Base-by-base conservation (phyloP, 1,140 invertebrate species). In the Bombyx mori region DNA sequence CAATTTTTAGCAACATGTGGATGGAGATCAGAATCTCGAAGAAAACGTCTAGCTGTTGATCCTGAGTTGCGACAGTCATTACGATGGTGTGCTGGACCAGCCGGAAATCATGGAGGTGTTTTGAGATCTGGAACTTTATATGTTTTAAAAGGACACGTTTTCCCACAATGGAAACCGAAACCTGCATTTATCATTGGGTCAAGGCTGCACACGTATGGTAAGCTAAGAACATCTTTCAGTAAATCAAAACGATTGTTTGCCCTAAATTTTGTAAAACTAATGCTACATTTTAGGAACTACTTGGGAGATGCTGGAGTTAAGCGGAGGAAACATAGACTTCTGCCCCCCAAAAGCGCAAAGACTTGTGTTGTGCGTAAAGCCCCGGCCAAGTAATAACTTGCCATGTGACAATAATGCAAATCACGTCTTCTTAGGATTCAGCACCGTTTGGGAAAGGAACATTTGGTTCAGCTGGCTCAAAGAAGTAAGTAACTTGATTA, bases 141-240 rank as follows among this genome's bases (percentile, higher is more conserved):
- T 22, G 86, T 93, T 22, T 75, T 93, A 47, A 93, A 93, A 74
- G 92, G 92, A 46, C 88, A 92, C 59, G 92, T 92, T 54, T 91
- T 92, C 70, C 92, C 92, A 8, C 91, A 92, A 74, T 92, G 91
- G 91, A 91, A 91, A 71, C 86, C 89, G 49, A 80, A 91, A 57
- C 83, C 88, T 7, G 83, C 92, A 6, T 89, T 91, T 59, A 82
- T 93, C 60, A 84, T 91, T 66, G 91, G 90, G 61, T 90, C 90
- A n/a, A 84, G 89, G 58, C 80, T 93, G 45, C 89, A 92, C 68
- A 89, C 92, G 57, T 91, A 89, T 58, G 79, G 80, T 82, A 63
- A 56, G 77, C 56, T 44, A 53, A 18, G 12, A 18, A 51, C 45
- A 44, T n/a, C 54, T 53, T 50, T 2, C 56, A 45, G 18, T 9